phyloP scores from a whole-genome alignment of 2,797 vertebrate genomes.

The Halcyon smyrnensis region DNA sequence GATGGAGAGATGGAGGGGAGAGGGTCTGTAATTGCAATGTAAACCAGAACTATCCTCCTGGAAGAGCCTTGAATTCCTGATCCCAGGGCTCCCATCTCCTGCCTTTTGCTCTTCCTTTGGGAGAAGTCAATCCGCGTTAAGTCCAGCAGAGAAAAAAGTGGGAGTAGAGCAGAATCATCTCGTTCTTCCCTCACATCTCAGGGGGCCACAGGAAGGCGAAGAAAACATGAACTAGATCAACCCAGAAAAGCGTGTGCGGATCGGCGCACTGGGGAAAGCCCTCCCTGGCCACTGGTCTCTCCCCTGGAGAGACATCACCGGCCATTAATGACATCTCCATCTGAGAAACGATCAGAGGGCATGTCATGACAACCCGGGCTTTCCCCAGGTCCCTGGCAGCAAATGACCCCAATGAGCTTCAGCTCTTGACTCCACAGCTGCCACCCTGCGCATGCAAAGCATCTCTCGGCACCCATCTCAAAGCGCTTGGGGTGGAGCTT shows the following conservation, averaged over 20 bases:
- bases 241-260: not conserved
- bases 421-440: constrained; percentile 5
- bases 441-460: not conserved
- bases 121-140: constrained; percentile 2
- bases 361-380: not conserved
- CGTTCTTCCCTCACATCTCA: not conserved
- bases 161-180: not conserved
- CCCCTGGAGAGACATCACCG: not conserved
- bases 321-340: not conserved
- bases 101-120: constrained; percentile 4
- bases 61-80: constrained; percentile 11
- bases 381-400: constrained; percentile 2
- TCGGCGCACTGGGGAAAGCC: not conserved
- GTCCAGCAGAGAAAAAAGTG: not conserved
- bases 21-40: not conserved
- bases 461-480: not conserved
- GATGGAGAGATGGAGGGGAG: constrained; percentile 38
- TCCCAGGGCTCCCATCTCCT: constrained; percentile 7
- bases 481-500: not conserved
- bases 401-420: constrained; percentile 13
- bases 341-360: constrained; percentile 34
- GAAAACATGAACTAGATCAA: not conserved
- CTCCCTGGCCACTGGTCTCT: not conserved
- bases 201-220: constrained; percentile 1
- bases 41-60: constrained; percentile 7